These are phyloP conservation scores for Orthochromis malagaraziensis DNA, from an alignment of 2,113 vertebrate species.

Conservation along the genomic window DNA sequence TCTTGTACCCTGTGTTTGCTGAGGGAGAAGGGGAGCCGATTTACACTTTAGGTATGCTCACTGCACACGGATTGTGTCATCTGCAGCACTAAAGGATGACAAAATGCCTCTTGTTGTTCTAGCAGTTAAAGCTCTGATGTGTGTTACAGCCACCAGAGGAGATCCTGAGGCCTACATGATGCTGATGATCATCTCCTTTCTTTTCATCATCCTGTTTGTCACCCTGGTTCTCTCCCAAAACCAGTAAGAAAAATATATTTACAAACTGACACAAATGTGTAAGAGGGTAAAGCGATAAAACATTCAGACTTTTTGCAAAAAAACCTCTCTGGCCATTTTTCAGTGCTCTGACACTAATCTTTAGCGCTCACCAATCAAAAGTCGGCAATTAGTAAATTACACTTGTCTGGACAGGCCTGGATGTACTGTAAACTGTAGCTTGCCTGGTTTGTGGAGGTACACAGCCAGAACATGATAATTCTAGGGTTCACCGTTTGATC, in stretches of 20 bases:
- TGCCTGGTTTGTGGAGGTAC: background rate
- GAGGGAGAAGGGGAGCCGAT: conserved; percentile 80
- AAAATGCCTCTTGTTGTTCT: background rate
- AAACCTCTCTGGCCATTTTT: background rate
- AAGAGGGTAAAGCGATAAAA: background rate
- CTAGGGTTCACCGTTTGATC: background rate
- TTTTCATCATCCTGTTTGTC: conserved; percentile 77
- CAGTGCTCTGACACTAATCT: background rate
- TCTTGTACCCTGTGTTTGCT: conserved; percentile 82
- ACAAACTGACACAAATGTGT: background rate
- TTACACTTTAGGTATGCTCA: conserved; percentile 71
- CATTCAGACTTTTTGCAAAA: background rate
- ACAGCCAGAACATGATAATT: background rate
- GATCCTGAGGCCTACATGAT: conserved; percentile 69
- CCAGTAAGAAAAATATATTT: conserved; percentile 65
- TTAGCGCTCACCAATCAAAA: background rate
- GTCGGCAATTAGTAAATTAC: background rate
- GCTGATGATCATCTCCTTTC: conserved; percentile 78
- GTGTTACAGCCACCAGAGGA: conserved; percentile 66
- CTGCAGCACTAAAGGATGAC: background rate
- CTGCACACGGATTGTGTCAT: background rate
- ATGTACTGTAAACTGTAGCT: background rate
- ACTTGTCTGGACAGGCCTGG: background rate
- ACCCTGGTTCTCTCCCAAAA: conserved; percentile 80
- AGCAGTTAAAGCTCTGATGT: background rate